phyloP scores from a whole-genome alignment of 2,797 vertebrate species.

The Hyperoplus lanceolatus region DNA sequence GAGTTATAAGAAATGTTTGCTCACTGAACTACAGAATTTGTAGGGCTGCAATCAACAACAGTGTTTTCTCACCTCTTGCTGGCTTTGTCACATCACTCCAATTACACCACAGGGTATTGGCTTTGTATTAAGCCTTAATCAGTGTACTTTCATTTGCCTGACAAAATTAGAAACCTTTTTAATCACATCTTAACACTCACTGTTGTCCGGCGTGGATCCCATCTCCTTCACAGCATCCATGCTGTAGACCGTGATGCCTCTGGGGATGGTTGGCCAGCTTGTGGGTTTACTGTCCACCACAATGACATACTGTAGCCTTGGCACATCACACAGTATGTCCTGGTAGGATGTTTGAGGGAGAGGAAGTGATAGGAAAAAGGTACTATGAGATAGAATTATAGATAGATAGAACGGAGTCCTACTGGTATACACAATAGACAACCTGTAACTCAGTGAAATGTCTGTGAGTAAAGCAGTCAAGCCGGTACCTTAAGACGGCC shows the following conservation, averaged over 20 bases:
- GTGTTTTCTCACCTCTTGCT: conserved; percentile 40
- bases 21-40: neutral
- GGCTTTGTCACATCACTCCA: conserved; percentile 53
- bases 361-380: conserved; percentile 1
- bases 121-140: conserved; percentile 61
- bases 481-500: conserved; percentile 91
- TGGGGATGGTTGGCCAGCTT: conserved; percentile 89
- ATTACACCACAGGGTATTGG: conserved; percentile 56
- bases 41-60: neutral
- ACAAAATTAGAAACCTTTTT: conserved; percentile 73
- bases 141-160: conserved; percentile 44
- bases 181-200: conserved; percentile 82
- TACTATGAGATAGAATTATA: conserved; percentile 13
- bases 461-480: neutral
- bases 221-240: conserved; percentile 94
- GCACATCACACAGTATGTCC: conserved; percentile 93
- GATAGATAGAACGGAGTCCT: neutral
- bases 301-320: conserved; percentile 91
- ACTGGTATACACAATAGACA: conserved; percentile 14
- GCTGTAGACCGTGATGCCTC: conserved; percentile 91
- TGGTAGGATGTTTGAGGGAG: conserved; percentile 59
- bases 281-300: conserved; percentile 92
- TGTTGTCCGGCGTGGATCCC: conserved; percentile 86
- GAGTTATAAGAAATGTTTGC: neutral
- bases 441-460: conserved; percentile 5